Evolutionary conservation across 2,797 vertebrate genomes (phyloP).

Genomic region (Limosa lapponica): DNA sequence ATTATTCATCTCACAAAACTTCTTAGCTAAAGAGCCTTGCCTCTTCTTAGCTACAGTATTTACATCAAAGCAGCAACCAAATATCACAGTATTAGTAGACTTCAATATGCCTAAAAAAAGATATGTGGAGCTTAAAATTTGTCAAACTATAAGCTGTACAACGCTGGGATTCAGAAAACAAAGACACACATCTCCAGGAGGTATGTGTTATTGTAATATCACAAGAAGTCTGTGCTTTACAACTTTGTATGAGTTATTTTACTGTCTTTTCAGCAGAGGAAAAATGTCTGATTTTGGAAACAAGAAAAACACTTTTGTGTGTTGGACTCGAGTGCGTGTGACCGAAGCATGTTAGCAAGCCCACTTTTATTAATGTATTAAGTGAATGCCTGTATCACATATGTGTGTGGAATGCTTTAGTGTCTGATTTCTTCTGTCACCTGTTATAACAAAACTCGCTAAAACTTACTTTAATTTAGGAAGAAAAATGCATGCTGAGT

Average conservation of each 20-base stretch:
- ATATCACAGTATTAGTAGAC: conserved; percentile 16
- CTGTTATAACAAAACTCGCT: not conserved
- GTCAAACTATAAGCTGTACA: conserved; percentile 86
- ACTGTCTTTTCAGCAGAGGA: not conserved
- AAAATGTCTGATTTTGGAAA: not conserved
- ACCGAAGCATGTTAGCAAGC: not conserved
- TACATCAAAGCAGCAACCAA: conserved; percentile 31
- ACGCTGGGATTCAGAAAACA: conserved; percentile 79
- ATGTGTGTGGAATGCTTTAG: not conserved
- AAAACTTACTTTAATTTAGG: not conserved
- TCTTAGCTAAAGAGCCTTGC: conserved; percentile 58
- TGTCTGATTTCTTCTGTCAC: not conserved
- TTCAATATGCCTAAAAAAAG: conserved; percentile 86
- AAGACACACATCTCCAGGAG: conserved; percentile 70
- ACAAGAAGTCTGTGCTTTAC: not conserved
- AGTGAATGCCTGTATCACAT: not conserved
- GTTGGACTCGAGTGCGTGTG: not conserved
- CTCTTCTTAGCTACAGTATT: conserved; percentile 47
- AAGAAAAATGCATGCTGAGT: not conserved
- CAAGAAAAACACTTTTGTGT: not conserved
- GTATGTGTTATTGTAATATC: conserved; percentile 48
- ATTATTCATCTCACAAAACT: conserved; percentile 87
- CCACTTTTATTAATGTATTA: not conserved
- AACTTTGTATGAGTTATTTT: not conserved
- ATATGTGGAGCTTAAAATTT: conserved; percentile 87